Evolutionary conservation across 2,113 vertebrate genomes (phyloP), one percentile per base, ranked within the genome.

Genomic region (Salvator merianae): DNA sequence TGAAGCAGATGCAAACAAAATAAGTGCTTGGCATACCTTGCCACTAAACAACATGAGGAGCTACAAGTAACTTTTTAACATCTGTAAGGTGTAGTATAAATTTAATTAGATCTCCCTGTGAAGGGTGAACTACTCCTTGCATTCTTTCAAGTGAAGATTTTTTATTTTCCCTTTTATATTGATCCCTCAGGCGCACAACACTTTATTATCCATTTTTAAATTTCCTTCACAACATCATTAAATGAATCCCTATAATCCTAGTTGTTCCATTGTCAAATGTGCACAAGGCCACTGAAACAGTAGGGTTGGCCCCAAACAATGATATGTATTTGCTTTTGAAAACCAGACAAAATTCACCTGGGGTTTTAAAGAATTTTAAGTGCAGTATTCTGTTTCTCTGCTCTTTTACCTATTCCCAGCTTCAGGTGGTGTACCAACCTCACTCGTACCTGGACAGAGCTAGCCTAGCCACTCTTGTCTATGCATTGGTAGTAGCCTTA

Each of bases 1-100:
- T 47, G 65, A 90, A 74, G 55, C 24, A 1, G 2, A 16, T 5
- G 74, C n/a, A 32, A 88, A 81, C 18, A 68, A 76, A 91, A 74
- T 55, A 36, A 81, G 14, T 50, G 50, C 20, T 34, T 34, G 43
- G 47, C 3, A 16, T 59, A 77, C 79, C 76, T 80, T 63, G 7
- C n/a, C 43, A 53, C 26, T 85, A 62, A 43, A 71, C 79, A 18
- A 88, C 24, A 63, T 72, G 18, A 26, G 13, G 4, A 50, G 70
- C 7, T 9, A 69, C 34, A 34, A 87, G 74, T 13, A 75, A 62
- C 69, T 84, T 7, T 38, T 75, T 62, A 36, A 75, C 50, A 80
- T 63, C 65, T 38, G 32, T 9, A 28, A 50, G 7, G 50, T 10
- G 0, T 0, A 0, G 36, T 4, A 0, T 43, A 55, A 77, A 87